Base-by-base conservation (phyloP, 1,140 invertebrate genomes). In the Planococcus citri region DNA sequence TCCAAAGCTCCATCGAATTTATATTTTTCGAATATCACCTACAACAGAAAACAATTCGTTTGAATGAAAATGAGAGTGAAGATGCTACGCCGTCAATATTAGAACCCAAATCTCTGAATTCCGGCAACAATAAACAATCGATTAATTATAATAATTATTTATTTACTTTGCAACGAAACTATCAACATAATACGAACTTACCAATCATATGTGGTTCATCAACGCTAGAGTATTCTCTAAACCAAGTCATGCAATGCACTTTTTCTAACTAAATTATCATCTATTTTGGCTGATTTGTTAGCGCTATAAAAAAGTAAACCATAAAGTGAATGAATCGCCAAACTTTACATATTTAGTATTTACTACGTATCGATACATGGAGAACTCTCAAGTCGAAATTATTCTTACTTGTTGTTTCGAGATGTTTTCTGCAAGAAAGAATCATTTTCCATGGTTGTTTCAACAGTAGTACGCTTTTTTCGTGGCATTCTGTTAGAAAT, bases 21-120 rank as follows among this genome's bases (percentile, higher is more conserved):
- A 77, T 99, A 99, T 77, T 96, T 96, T 80, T 99, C 97, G 82
- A 99, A 99, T 97, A 99, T 99, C 9, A 95, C 88, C 92, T 95
- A 76, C 1, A 77, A 79, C n/a, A n/a, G n/a, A n/a, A n/a, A n/a
- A n/a, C n/a, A n/a, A n/a, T n/a, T n/a, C n/a, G n/a, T n/a, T n/a
- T n/a, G n/a, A n/a, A n/a, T n/a, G n/a, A n/a, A n/a, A n/a, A n/a
- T n/a, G n/a, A n/a, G n/a, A n/a, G n/a, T n/a, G n/a, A n/a, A n/a
- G n/a, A n/a, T n/a, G n/a, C n/a, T n/a, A n/a, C n/a, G n/a, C n/a
- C n/a, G n/a, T n/a, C n/a, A n/a, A n/a, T n/a, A n/a, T n/a, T n/a
- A n/a, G n/a, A n/a, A n/a, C n/a, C n/a, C n/a, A n/a, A n/a, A n/a
- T n/a, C n/a, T n/a, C n/a, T n/a, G n/a, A n/a, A n/a, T n/a, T n/a